Evolutionary conservation across 2,113 vertebrate genomes (phyloP), one percentile per base, ranked within the genome.

Genomic region (Dasypus novemcinctus): DNA sequence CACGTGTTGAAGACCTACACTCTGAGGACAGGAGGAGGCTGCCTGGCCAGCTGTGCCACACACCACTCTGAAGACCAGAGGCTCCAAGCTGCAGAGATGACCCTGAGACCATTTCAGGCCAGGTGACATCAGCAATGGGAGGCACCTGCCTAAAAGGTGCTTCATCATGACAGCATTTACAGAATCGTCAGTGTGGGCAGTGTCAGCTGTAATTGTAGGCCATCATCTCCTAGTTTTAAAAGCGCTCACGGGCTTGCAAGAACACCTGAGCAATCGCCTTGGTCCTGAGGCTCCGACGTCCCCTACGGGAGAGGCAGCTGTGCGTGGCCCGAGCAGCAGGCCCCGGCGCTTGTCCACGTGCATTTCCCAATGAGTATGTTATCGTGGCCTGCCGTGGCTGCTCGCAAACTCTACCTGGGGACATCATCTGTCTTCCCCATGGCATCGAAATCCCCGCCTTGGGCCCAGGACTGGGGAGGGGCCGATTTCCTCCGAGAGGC

Each of bases 301-400:
- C n/a, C 3, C 0, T 1, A 4, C n/a, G 2, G 23, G 29, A 52
- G 27, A 59, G 59, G 12, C 0, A 0, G 31, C 52, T 23, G 57
- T n/a, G 7, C 5, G 2, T 4, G 5, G 14, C 27, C 25, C 9
- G 13, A 2, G 23, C 9, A 6, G 1, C 7, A 0, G 52, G 31
- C 57, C 15, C 31, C 7, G n/a, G 46, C 7, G 1, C 14, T 71
- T 9, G 10, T 23, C n/a, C 9, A 0, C 5, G 17, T 33, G 21
- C n/a, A 36, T 38, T 7, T 71, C 64, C 27, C n/a, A n/a, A n/a
- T n/a, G n/a, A n/a, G 33, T 36, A 20, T 31, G 25, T 52, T 29
- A 25, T n/a, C 29, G 23, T 8, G n/a, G n/a, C 6, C 4, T 1
- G 2, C 29, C 71, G 18, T 27, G 68, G 18, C 41, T 52, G 61